Evolutionary conservation across 1,140 invertebrate genomes (phyloP).

Genomic region (Protaetia brevitarsis): DNA sequence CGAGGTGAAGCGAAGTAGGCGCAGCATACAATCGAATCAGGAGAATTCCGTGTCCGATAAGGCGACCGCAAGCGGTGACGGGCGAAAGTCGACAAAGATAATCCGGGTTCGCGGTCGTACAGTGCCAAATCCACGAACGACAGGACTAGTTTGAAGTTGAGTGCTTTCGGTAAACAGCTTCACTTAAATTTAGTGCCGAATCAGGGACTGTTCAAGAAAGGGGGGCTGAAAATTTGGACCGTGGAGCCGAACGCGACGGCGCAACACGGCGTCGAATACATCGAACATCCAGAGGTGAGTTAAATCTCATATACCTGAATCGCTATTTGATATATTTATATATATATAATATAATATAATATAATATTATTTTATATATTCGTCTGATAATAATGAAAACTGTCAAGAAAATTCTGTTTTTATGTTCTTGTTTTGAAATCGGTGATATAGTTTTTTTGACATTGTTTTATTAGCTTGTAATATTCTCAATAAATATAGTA

Average conservation of each 20-base stretch:
- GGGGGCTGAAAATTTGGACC: conserved; percentile 72
- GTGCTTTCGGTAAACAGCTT: conserved; percentile 71
- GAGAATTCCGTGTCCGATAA: background rate
- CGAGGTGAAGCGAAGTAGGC: conserved; percentile 35
- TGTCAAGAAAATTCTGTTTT: too few species aligned
- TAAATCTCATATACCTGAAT: background rate
- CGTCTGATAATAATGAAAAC: too few species aligned
- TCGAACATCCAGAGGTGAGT: conserved; percentile 68
- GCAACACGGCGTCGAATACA: conserved; percentile 71
- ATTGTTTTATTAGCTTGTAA: too few species aligned
- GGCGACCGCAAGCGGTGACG: conserved; percentile 17
- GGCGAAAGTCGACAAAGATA: background rate
- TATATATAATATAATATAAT: too few species aligned
- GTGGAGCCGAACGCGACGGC: conserved; percentile 65
- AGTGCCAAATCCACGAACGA: background rate
- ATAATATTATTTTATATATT: too few species aligned
- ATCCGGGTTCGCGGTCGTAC: background rate
- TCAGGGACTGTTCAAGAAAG: conserved; percentile 66
- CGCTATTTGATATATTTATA: too few species aligned
- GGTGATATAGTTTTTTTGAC: too few species aligned
- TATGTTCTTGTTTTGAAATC: too few species aligned
- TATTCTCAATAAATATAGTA: too few species aligned
- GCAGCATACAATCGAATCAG: conserved; percentile 34
- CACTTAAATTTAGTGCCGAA: conserved; percentile 71
- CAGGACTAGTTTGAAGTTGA: conserved; percentile 57